phyloP scores from a whole-genome alignment of 2,888 invertebrate genomes.

The Habroteleia sp. region DNA sequence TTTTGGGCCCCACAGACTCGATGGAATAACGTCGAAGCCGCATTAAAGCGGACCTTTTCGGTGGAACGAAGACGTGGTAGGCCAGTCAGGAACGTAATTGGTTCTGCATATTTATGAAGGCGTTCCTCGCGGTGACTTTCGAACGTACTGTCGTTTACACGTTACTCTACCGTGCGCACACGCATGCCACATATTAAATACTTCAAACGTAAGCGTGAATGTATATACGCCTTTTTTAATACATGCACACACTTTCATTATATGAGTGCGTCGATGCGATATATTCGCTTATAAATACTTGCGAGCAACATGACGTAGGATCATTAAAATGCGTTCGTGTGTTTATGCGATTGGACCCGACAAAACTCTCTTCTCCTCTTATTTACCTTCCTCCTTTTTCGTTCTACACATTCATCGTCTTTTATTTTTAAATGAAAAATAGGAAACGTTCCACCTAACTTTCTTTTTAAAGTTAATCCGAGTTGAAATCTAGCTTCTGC shows the following conservation, averaged over 20 bases:
- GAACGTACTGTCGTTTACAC: constrained; percentile 66
- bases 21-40: constrained; percentile 54
- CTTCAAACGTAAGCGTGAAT: constrained; percentile 8
- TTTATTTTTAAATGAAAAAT: constrained; percentile 72
- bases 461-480: constrained; percentile 11
- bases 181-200: constrained; percentile 49
- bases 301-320: constrained; percentile 44
- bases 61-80: constrained; percentile 58
- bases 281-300: constrained; percentile 58
- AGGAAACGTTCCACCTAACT: constrained; percentile 67
- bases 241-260: constrained; percentile 19
- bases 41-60: constrained; percentile 63
- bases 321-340: constrained; percentile 59
- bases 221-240: not conserved
- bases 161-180: constrained; percentile 58
- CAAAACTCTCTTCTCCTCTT: constrained; percentile 43
- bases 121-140: constrained; percentile 67
- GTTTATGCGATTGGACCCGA: constrained; percentile 55
- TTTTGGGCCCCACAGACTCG: constrained; percentile 55
- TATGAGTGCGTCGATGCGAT: constrained; percentile 49
- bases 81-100: constrained; percentile 71
- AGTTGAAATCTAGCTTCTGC: too few relatives aligned
- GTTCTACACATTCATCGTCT: constrained; percentile 52
- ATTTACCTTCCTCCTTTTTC: constrained; percentile 33
- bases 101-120: constrained; percentile 78